Evolutionary conservation across 1,140 invertebrate genomes (phyloP).

Genomic region (Drosophila novamexicana): DNA sequence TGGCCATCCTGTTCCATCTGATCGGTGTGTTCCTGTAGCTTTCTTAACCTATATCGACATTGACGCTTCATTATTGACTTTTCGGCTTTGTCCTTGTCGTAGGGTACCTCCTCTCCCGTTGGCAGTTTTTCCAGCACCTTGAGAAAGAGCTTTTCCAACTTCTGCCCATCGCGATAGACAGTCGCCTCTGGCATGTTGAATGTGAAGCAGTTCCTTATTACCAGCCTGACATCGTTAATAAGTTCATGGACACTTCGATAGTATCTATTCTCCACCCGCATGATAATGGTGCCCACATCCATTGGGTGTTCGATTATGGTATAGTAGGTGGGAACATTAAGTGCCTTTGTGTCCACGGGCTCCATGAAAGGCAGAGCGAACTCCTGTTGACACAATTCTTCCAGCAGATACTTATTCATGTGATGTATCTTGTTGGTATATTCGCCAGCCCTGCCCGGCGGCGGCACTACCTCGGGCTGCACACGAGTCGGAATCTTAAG

Average conservation of each 20-base stretch:
- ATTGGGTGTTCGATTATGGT: constrained; percentile 9
- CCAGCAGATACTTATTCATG: neutral
- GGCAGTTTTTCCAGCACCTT: neutral
- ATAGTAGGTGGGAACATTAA: constrained; percentile 12
- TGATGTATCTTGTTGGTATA: constrained; percentile 25
- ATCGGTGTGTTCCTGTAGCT: neutral
- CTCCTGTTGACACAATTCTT: neutral
- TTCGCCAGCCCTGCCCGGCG: neutral
- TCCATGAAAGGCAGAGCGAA: neutral
- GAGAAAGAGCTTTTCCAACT: neutral
- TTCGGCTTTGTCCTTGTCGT: neutral
- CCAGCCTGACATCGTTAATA: neutral
- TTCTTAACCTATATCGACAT: neutral
- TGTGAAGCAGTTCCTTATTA: constrained; percentile 7
- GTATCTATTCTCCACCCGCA: constrained; percentile 16
- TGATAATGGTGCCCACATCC: constrained; percentile 2
- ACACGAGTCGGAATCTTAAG: neutral
- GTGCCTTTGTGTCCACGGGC: neutral
- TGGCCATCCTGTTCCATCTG: neutral
- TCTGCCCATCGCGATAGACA: neutral
- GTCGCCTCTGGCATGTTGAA: neutral
- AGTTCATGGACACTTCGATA: constrained; percentile 15
- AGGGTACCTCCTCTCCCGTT: neutral
- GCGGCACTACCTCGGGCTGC: constrained; percentile 8
- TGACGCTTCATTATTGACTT: neutral